Base-by-base conservation (phyloP, 2,113 vertebrate genomes). In the Calidris pygmaea region DNA sequence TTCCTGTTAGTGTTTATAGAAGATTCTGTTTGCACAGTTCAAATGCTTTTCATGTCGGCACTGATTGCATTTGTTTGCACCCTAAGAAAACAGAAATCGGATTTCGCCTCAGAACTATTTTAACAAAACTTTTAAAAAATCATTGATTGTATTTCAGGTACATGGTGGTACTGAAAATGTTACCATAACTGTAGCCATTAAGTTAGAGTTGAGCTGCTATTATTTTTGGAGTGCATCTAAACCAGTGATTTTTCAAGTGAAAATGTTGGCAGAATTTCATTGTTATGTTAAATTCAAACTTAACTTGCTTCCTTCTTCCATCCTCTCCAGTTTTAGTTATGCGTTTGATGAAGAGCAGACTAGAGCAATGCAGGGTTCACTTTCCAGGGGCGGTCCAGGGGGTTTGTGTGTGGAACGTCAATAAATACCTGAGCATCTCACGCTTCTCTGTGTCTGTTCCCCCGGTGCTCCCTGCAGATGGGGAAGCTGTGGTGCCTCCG, bases 181-280 rank as follows among this genome's bases (percentile, higher is more conserved):
- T 87, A 43, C 56, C 30, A 4, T 47, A 88, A 34, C 37, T 85
- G 8, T 73, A 74, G 50, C 45, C 26, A 16, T 86, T 45, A 71
- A 84, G 32, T 68, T 75, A 93, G 55, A 85, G 66, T 20, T 93
- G 76, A 84, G 43, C 71, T 88, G 68, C 41, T 84, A 3, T 86
- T 94, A 59, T 88, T 94, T 87, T 90, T 90, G 71, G 75, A 79
- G 10, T 47, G 32, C 83, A 43, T 79, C 68, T 94, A 80, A 95
- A 91, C 15, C 37, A 50, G 45, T 66, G 74, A 73, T 85, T 91
- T 91, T 96, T 91, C 53, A 85, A 86, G 56, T 59, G 67, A 41
- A 88, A 83, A 43, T 29, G 47, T 22, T 86, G 75, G 52, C 90
- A 84, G 78, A 50, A 80, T 88, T 91, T 89, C 29, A 37, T 39